Percentiles rank a stretch among this genome's conserved stretches.
Evolutionary conservation across 2,113 vertebrate genomes (phyloP).

Genomic region (Rhea pennata): DNA sequence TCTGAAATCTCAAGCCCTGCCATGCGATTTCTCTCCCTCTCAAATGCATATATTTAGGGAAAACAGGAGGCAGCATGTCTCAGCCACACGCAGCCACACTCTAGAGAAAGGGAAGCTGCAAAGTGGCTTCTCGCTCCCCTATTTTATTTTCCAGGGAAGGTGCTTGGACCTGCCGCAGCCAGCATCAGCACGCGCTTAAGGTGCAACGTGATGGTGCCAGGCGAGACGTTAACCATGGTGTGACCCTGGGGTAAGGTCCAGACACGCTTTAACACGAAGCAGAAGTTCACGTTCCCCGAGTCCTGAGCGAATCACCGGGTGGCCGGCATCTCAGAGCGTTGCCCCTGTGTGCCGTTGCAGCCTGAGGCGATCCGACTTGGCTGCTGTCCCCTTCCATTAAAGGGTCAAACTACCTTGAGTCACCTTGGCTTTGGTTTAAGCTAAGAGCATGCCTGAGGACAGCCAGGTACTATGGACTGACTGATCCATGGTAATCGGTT

Average conservation of each 20-base stretch:
- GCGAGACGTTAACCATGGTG: accelerated
- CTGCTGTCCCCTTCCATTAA: not conserved
- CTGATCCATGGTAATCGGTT: not conserved
- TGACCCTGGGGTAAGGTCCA: not conserved
- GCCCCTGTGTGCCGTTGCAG: accelerated
- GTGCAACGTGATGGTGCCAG: not conserved
- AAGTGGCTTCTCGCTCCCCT: not conserved
- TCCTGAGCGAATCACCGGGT: not conserved
- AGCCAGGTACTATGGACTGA: not conserved
- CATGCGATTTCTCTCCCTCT: constrained; percentile 52
- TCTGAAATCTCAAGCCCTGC: constrained; percentile 65
- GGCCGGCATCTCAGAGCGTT: not conserved
- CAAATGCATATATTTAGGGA: constrained; percentile 34
- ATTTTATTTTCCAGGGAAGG: not conserved
- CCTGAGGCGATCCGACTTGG: accelerated
- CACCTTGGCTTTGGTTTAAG: not conserved
- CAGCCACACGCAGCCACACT: not conserved
- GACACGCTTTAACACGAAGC: not conserved
- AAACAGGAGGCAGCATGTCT: not conserved
- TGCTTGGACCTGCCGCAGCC: not conserved
- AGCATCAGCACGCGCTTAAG: not conserved
- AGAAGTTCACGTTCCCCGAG: not conserved
- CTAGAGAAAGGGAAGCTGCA: not conserved
- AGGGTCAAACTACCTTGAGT: not conserved
- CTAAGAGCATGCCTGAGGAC: not conserved